These are phyloP conservation scores for Nysson spinosus DNA, from an alignment of 2,888 invertebrate species.

Conservation along the genomic window DNA sequence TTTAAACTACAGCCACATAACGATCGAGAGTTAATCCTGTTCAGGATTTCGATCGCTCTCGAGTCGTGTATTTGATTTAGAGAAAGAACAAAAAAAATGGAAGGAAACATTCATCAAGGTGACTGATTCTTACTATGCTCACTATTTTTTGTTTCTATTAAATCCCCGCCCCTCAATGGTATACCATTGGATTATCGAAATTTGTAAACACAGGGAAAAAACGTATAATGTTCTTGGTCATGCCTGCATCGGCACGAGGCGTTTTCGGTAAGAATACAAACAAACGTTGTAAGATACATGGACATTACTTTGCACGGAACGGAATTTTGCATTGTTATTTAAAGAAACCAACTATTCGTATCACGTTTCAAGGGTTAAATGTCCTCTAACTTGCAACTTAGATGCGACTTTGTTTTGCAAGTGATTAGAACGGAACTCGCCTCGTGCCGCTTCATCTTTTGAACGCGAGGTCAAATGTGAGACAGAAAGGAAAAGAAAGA, in stretches of 20 bases:
- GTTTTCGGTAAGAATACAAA: slow-evolving; percentile 39
- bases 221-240: slow-evolving; percentile 49
- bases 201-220: slow-evolving; percentile 40
- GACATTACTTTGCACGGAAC: slow-evolving; percentile 35
- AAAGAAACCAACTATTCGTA: slow-evolving; percentile 24
- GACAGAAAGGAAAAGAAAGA: slow-evolving; percentile 48
- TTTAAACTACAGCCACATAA: slow-evolving; percentile 19
- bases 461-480: slow-evolving; percentile 43
- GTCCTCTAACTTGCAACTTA: slow-evolving; percentile 20
- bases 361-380: slow-evolving; percentile 46
- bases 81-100: neutral
- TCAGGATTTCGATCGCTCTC: neutral
- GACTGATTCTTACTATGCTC: too few species aligned
- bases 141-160: too few species aligned
- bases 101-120: neutral
- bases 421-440: slow-evolving; percentile 40
- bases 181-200: slow-evolving; percentile 25
- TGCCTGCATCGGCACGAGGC: slow-evolving; percentile 62
- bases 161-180: too few species aligned
- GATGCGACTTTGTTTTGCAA: slow-evolving; percentile 32
- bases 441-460: slow-evolving; percentile 50
- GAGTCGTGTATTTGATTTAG: neutral
- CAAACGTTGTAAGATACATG: slow-evolving; percentile 26
- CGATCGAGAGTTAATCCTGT: slow-evolving; percentile 17
- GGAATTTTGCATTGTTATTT: slow-evolving; percentile 48